Evolutionary conservation across 2,888 invertebrate genomes (phyloP).

Genomic region (Ischnus inquisitorius): DNA sequence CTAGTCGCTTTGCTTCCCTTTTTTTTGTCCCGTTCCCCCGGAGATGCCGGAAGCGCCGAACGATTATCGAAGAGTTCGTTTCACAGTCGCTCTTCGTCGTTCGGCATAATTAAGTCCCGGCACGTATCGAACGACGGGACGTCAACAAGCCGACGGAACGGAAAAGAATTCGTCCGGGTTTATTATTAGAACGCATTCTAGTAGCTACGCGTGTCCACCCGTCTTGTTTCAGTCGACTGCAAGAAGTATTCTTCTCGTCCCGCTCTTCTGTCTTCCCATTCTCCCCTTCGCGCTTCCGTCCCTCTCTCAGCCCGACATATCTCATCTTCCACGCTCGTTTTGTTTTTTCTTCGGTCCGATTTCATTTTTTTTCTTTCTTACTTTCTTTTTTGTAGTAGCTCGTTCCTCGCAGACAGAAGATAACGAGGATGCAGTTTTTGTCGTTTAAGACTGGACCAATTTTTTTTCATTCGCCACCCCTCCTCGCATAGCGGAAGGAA

Average conservation of each 20-base stretch:
- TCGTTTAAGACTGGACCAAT: background rate
- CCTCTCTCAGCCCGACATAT: background rate
- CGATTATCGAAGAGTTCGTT: conserved; percentile 57
- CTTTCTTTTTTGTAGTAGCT: background rate
- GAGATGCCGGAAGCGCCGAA: conserved; percentile 48
- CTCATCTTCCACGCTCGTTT: conserved; percentile 2
- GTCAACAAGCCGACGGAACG: conserved; percentile 49
- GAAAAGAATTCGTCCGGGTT: conserved; percentile 72
- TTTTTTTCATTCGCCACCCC: background rate
- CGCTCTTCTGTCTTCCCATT: conserved; percentile 2
- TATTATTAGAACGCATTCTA: conserved; percentile 76
- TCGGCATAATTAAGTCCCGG: conserved; percentile 55
- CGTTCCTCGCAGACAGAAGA: conserved; percentile 6
- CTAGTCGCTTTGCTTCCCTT: background rate
- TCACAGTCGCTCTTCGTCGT: conserved; percentile 29
- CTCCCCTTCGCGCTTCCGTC: background rate
- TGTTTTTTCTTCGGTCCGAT: conserved; percentile 7
- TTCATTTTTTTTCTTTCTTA: background rate
- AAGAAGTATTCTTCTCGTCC: conserved; percentile 46
- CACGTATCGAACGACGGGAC: conserved; percentile 48
- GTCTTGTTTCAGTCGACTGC: conserved; percentile 64
- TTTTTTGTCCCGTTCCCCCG: background rate
- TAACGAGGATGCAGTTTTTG: conserved; percentile 39
- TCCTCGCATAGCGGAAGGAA: background rate
- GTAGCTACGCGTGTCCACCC: conserved; percentile 48